Base-by-base conservation (phyloP, 2,113 vertebrate species). In the Chauna torquata region DNA sequence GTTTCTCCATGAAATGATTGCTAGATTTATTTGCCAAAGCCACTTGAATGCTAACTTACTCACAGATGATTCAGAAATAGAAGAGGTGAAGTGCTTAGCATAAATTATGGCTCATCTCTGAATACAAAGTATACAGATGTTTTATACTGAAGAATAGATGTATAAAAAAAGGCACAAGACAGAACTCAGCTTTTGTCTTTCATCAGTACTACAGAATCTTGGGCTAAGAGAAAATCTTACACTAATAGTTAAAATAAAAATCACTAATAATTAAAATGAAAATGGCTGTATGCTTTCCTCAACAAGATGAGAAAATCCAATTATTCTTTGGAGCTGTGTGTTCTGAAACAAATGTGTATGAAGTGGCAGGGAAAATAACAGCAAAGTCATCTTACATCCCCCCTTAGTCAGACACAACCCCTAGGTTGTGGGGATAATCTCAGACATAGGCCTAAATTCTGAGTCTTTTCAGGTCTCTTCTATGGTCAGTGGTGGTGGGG, bases 61-160 rank as follows among this genome's bases (percentile, higher is more conserved):
- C 62, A 80, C 84, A 93, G 58, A 91, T 94, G 32, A 59, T 90
- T 94, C 84, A 93, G 70, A 92, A 96, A 94, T 82, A 90, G 94
- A 93, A 91, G 14, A 65, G 76, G 76, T 92, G 68, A 95, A 94
- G 28, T 66, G 76, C 38, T 92, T 82, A 70, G 82, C 90, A 95
- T 96, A 93, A 94, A 95, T 93, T 72, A 94, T 88, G 92, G 66
- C 42, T 97, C 78, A 86, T n/a, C 42, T 94, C 59, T 93, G 88
- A 79, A 90, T 92, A 58, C 34, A 72, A 92, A 95, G 5, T 66
- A 55, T 77, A 83, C 64, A 94, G 92, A 95, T 93, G 71, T 92
- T 90, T 88, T 82, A 57, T 59, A 45, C 28, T 74, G 32, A 93
- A 69, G 36, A 77, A 14, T 44, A 34, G 66, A 81, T 45, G 11